These are phyloP conservation scores for Apus apus DNA, from an alignment of 2,113 vertebrate species.

Conservation along the genomic window DNA sequence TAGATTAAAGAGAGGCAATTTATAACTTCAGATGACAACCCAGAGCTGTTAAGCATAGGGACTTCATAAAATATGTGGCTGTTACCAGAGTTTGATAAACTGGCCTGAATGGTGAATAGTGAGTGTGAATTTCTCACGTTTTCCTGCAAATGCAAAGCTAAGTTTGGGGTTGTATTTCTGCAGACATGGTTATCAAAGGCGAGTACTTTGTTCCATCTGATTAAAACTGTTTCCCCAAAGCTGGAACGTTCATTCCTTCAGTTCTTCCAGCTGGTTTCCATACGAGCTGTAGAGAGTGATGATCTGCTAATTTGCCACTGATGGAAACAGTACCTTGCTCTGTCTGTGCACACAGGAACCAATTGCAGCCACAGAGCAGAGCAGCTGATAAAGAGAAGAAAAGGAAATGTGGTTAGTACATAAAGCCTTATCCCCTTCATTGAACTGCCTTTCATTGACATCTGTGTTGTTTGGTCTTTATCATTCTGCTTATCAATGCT, in stretches of 20 bases:
- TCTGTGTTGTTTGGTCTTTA: not conserved
- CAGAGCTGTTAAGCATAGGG: not conserved
- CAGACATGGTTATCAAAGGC: accelerated
- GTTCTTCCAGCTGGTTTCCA: not conserved
- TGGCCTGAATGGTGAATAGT: not conserved
- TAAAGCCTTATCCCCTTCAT: not conserved
- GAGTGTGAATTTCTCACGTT: not conserved
- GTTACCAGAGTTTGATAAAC: not conserved
- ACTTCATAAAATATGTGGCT: not conserved
- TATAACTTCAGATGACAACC: not conserved
- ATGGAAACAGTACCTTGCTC: not conserved
- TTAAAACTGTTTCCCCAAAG: not conserved
- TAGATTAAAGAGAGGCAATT: not conserved
- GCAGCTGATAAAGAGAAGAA: not conserved
- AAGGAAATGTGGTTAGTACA: not conserved
- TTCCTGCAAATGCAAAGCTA: not conserved
- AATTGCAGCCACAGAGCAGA: not conserved
- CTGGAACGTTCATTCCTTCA: not conserved
- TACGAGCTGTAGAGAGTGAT: not conserved
- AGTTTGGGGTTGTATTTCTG: not conserved
- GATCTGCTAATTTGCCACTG: not conserved
- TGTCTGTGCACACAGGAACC: not conserved
- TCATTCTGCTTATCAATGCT: not conserved
- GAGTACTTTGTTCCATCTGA: not conserved
- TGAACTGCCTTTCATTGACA: not conserved